These are phyloP conservation scores for Bombus ignitus DNA, from an alignment of 1,140 invertebrate genomes.

Conservation along the genomic window DNA sequence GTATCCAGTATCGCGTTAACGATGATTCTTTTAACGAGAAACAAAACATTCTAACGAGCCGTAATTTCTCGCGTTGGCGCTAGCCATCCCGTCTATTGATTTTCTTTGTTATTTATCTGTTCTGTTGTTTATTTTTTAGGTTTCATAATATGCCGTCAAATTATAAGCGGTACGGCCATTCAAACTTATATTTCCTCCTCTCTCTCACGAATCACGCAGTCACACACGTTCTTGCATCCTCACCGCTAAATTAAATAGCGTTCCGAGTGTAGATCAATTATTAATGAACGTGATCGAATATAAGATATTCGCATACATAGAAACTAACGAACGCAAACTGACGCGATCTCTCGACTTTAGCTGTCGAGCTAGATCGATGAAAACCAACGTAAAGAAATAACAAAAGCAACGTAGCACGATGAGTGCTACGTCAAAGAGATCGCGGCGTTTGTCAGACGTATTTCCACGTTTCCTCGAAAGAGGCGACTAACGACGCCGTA, in stretches of 20 bases:
- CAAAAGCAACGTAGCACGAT: no score
- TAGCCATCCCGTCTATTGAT: conserved; percentile 2
- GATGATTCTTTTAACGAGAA: neutral
- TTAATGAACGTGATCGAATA: neutral
- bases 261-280: conserved; percentile 21
- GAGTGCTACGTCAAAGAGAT: neutral
- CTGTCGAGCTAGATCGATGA: neutral
- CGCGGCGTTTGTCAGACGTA: neutral
- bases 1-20: neutral
- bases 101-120: conserved; percentile 74
- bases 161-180: conserved; percentile 82
- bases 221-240: conserved; percentile 62
- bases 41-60: neutral
- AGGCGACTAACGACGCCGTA: neutral
- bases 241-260: conserved; percentile 58
- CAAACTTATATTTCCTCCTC: conserved; percentile 72
- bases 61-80: neutral
- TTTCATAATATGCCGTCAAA: conserved; percentile 82
- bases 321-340: neutral
- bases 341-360: neutral
- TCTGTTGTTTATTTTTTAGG: conserved; percentile 81
- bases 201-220: conserved; percentile 68
- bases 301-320: neutral
- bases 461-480: neutral
- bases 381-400: neutral